phyloP scores from a whole-genome alignment of 2,888 invertebrate genomes.

The Caenorhabditis imperialis region DNA sequence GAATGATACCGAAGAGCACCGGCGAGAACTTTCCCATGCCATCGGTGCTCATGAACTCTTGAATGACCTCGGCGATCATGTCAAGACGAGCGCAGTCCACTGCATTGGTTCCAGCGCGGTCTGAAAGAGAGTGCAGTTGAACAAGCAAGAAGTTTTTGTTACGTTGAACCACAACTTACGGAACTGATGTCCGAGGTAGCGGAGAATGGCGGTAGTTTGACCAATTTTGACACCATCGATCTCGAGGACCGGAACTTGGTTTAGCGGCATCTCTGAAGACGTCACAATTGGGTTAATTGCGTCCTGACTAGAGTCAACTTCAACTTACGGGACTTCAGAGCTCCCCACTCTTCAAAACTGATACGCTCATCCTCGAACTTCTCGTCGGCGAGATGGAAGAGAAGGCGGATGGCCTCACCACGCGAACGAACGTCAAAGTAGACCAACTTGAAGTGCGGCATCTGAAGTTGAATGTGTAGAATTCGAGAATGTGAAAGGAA shows the following conservation, averaged over 20 bases:
- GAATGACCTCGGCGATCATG: constrained; percentile 70
- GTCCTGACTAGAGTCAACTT: too few relatives aligned
- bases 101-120: constrained; percentile 63
- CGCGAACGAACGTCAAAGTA: constrained; percentile 70
- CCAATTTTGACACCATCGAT: constrained; percentile 73
- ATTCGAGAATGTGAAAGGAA: too few relatives aligned
- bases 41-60: constrained; percentile 52
- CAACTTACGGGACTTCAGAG: constrained; percentile 62
- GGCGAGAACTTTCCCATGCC: constrained; percentile 59
- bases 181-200: constrained; percentile 71
- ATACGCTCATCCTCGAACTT: constrained; percentile 65
- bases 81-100: constrained; percentile 69
- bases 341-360: constrained; percentile 66
- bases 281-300: constrained; percentile 11
- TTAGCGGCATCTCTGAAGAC: constrained; percentile 72
- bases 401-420: constrained; percentile 69
- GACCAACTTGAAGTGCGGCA: constrained; percentile 63
- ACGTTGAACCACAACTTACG: constrained; percentile 50
- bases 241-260: constrained; percentile 74
- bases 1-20: constrained; percentile 59
- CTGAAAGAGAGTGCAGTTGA: constrained; percentile 4
- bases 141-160: neutral
- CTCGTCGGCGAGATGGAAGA: constrained; percentile 66
- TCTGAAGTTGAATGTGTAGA: too few relatives aligned
- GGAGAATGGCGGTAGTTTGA: constrained; percentile 69